phyloP scores from a whole-genome alignment of 2,797 vertebrate species.

The Echeneis naucrates region DNA sequence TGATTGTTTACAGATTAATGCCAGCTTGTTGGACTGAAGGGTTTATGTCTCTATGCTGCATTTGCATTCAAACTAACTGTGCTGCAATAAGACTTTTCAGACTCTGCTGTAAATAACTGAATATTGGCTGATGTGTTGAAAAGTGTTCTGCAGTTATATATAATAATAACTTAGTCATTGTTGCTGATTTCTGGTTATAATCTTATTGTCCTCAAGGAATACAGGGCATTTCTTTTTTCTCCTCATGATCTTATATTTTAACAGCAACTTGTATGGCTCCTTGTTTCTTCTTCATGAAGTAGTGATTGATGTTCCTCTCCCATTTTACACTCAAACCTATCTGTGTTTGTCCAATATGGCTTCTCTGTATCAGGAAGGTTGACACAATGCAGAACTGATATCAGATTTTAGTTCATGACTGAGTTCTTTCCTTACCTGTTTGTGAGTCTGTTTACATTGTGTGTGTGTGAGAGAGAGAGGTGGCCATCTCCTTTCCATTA shows the following conservation, averaged over 20 bases:
- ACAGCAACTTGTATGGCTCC: slow-evolving; percentile 36
- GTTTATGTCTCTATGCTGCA: slow-evolving; percentile 47
- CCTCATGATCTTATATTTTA: slow-evolving; percentile 46
- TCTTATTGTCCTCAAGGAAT: slow-evolving; percentile 35
- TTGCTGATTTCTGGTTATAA: slow-evolving; percentile 39
- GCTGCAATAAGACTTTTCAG: slow-evolving; percentile 63
- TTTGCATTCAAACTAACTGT: slow-evolving; percentile 46
- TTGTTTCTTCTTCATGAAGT: slow-evolving; percentile 36
- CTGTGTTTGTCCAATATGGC: slow-evolving; percentile 39
- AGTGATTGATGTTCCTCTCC: slow-evolving; percentile 40
- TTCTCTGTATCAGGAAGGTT: slow-evolving; percentile 21
- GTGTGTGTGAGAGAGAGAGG: slow-evolving; percentile 27
- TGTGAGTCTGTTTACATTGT: slow-evolving; percentile 63
- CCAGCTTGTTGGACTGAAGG: slow-evolving; percentile 4
- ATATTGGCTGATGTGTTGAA: slow-evolving; percentile 40
- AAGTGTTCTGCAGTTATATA: slow-evolving; percentile 27
- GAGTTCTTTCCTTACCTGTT: slow-evolving; percentile 37
- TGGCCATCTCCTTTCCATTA: slow-evolving; percentile 35
- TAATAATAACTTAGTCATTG: slow-evolving; percentile 17
- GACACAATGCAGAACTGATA: slow-evolving; percentile 24
- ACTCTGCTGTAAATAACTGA: slow-evolving; percentile 46
- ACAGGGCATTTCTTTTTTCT: slow-evolving; percentile 54
- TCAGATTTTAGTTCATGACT: slow-evolving; percentile 44
- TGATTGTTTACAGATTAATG: slow-evolving; percentile 34
- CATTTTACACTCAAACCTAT: slow-evolving; percentile 29